Percentiles rank a stretch among this genome's conserved stretches.
Conservation (phyloP, 1,140 invertebrate genomes). For the Augochlora pura region DNA sequence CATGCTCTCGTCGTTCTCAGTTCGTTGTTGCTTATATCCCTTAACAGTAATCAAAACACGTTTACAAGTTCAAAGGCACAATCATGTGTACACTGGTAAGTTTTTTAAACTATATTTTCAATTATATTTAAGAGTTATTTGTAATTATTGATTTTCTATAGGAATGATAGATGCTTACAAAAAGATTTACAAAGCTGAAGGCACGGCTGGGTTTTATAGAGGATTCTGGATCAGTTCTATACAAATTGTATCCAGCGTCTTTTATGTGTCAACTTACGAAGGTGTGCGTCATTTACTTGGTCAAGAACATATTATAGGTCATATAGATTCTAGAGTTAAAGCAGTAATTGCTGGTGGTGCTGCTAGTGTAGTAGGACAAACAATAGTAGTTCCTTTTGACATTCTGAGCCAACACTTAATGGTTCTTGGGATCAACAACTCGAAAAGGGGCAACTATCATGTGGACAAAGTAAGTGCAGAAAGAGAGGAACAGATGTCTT, state of each 20-base stretch:
- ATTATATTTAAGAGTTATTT: background rate
- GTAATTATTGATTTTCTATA: conserved; percentile 57
- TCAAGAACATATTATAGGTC: conserved; percentile 78
- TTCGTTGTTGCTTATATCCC: conserved; percentile 95
- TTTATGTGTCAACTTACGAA: conserved; percentile 98
- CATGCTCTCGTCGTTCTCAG: conserved; percentile 91
- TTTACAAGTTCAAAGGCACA: conserved; percentile 93
- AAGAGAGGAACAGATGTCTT: background rate
- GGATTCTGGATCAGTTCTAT: conserved; percentile 97
- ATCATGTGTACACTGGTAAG: conserved; percentile 89
- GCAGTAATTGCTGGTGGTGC: conserved; percentile 91
- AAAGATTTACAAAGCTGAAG: conserved; percentile 95
- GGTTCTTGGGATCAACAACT: conserved; percentile 89
- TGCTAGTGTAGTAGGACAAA: conserved; percentile 96
- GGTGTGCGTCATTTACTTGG: conserved; percentile 91
- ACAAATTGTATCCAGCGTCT: conserved; percentile 91
- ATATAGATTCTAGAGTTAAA: conserved; percentile 83
- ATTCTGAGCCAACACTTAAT: conserved; percentile 98
- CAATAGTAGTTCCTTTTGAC: conserved; percentile 97
- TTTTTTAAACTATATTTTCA: background rate
- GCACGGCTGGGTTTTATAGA: conserved; percentile 92
- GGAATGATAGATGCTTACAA: conserved; percentile 94
- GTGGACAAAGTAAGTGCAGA: conserved; percentile 69
- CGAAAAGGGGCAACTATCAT: conserved; percentile 77
- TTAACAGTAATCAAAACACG: conserved; percentile 98